Base-by-base conservation (phyloP, 2,113 vertebrate species). In the Porphyrio hochstetteri region DNA sequence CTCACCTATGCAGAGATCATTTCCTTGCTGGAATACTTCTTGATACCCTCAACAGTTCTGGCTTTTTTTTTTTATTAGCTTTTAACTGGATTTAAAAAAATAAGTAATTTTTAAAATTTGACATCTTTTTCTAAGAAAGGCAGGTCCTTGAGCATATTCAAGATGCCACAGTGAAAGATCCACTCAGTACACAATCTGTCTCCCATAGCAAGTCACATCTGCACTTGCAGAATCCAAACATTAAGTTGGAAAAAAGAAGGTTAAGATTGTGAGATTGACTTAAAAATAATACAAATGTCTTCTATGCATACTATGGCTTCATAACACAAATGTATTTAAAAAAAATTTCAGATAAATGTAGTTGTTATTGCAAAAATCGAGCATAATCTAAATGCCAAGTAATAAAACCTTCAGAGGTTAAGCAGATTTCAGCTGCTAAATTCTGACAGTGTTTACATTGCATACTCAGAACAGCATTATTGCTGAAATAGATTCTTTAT, bases 401-500 rank as follows among this genome's bases (percentile, higher is more conserved):
- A 72, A 78, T 72, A 81, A 72, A 88, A 82, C 31, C 36, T 59
- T 59, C 33, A 48, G 52, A 28, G 86, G 10, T 5, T 31, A 80
- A 70, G 27, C 4, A 72, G 8, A 55, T 35, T 7, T 36, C 21
- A 90, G 40, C 16, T 68, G 21, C n/a, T 68, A 64, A 72, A 78
- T 56, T 88, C 67, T 78, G 44, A 91, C 16, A 42, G 53, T 14
- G 21, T 76, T 94, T 59, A 56, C 46, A 87, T 1, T 91, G 94
- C 63, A 96, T 77, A 94, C 71, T 93, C 90, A 96, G 90, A 82
- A 31, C 48, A 96, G 70, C 76, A 81, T 97, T 97, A 98, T 96
- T 98, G 98, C 97, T 96, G 98, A 98, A 98, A 98, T 98, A 98
- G 94, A 98, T 83, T 98, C 97, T 98, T 98, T 98, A 98, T 98